phyloP scores from a whole-genome alignment of 1,140 invertebrate species.

The Holcopasites calliopsidis region DNA sequence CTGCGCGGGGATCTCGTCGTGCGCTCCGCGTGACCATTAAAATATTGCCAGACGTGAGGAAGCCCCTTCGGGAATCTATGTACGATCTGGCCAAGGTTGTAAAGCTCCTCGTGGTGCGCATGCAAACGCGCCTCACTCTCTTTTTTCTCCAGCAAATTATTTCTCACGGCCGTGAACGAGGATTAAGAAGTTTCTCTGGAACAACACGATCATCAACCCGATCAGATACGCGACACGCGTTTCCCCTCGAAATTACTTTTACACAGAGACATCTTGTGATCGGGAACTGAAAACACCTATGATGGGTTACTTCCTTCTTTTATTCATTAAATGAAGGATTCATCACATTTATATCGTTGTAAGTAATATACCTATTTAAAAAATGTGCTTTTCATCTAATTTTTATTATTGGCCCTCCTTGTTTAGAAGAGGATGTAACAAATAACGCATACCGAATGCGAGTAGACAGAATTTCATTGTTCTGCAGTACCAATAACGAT shows the following conservation, averaged over 20 bases:
- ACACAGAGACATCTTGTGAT: too few species aligned
- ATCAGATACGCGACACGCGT: neutral
- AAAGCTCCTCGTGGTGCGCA: slow-evolving; percentile 23
- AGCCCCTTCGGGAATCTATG: slow-evolving; percentile 38
- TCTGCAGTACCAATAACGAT: too few species aligned
- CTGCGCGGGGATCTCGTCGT: slow-evolving; percentile 17
- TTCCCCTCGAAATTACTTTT: neutral
- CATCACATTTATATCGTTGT: too few species aligned
- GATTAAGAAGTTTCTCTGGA: slow-evolving; percentile 42
- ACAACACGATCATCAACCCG: slow-evolving; percentile 33
- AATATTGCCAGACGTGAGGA: slow-evolving; percentile 25
- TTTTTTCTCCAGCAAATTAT: slow-evolving; percentile 46
- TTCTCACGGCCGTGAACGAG: slow-evolving; percentile 30
- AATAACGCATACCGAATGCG: too few species aligned
- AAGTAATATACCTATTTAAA: too few species aligned
- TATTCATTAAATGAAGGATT: too few species aligned
- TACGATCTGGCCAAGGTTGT: slow-evolving; percentile 17
- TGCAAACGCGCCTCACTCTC: slow-evolving; percentile 25
- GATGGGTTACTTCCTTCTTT: too few species aligned
- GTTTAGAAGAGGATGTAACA: too few species aligned
- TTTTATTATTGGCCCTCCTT: too few species aligned
- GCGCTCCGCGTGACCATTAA: slow-evolving; percentile 35
- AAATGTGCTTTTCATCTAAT: too few species aligned
- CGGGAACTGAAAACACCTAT: too few species aligned
- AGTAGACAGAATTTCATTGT: too few species aligned